Base-by-base conservation (phyloP, 2,113 vertebrate genomes). In the Muntiacus muntjak region DNA sequence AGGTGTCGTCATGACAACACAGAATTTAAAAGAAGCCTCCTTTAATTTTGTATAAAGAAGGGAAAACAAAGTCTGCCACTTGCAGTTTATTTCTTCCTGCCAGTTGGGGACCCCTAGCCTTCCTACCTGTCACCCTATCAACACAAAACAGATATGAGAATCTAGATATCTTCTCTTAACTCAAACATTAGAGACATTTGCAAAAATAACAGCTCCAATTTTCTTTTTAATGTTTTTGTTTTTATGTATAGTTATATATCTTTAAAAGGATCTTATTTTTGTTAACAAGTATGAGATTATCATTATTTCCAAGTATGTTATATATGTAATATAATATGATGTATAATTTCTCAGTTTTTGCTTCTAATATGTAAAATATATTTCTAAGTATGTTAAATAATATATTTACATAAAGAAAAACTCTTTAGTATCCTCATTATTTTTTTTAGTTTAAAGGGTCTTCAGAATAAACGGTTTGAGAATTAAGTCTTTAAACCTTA, bases 401-500 rank as follows among this genome's bases (percentile, higher is more conserved):
- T 36, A 36, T 36, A 52, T 47, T 74, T 36, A 60, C 6, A 78
- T n/a, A 78, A 47, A 58, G 0, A 52, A 54, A 83, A 84, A 1
- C 3, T 81, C 3, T 43, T 91, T 86, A 33, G 1, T 52, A 28
- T 52, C 57, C 16, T 60, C 16, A 47, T 67, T 67, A 21, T 17
- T 60, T 54, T 14, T 25, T 30, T 25, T 50, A 8, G 57, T 28
- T 2, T 36, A 50, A 90, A 81, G 43, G 33, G 1, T 36, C n/a
- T 67, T 45, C 7, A 89, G 84, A 40, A 1, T 16, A 71, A 45
- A 85, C 52, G 19, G 9, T 25, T n/a, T 81, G 58, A 71, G 43
- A 90, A 85, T n/a, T 43, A 40, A 67, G 84, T 92, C 89, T 84
- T 54, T 95, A 74, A 58, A 36, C 7, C 43, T 36, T 81, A 85